A percentile compares a stretch with the other conserved stretches of the same genome.
These are phyloP conservation scores for Lymantria dispar DNA, from an alignment of 2,888 invertebrate genomes.

Conservation along the genomic window DNA sequence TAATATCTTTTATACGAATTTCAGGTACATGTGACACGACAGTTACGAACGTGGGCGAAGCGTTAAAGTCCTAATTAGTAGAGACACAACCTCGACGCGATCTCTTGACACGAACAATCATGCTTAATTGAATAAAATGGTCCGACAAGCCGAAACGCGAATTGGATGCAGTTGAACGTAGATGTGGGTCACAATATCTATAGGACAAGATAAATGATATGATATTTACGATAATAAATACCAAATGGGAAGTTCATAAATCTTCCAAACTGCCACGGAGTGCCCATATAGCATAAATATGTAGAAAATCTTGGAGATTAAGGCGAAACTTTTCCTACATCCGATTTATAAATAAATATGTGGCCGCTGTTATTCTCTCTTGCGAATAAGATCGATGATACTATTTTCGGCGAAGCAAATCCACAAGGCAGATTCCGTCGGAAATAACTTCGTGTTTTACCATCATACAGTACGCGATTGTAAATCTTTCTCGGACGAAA, in stretches of 20 bases:
- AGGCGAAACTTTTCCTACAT: conserved; percentile 38
- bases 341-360: conserved; percentile 63
- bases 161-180: conserved; percentile 46
- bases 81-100: conserved; percentile 71
- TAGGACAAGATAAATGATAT: not conserved
- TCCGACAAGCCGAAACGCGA: conserved; percentile 62
- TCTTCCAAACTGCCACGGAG: not conserved
- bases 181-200: conserved; percentile 1
- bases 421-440: conserved; percentile 73
- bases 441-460: conserved; percentile 73
- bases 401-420: conserved; percentile 75
- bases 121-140: conserved; percentile 74
- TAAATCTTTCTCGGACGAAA: conserved; percentile 68
- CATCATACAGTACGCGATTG: conserved; percentile 52
- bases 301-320: conserved; percentile 41
- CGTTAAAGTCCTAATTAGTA: conserved; percentile 69
- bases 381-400: conserved; percentile 74
- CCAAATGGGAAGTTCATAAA: not conserved
- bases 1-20: too few relatives aligned
- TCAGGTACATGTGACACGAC: conserved; percentile 40
- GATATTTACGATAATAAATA: not conserved
- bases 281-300: not conserved
- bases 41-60: conserved; percentile 68
- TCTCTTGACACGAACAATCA: conserved; percentile 74
- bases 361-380: conserved; percentile 58